phyloP scores from a whole-genome alignment of 2,888 invertebrate genomes.

The Itoplectis maculator region DNA sequence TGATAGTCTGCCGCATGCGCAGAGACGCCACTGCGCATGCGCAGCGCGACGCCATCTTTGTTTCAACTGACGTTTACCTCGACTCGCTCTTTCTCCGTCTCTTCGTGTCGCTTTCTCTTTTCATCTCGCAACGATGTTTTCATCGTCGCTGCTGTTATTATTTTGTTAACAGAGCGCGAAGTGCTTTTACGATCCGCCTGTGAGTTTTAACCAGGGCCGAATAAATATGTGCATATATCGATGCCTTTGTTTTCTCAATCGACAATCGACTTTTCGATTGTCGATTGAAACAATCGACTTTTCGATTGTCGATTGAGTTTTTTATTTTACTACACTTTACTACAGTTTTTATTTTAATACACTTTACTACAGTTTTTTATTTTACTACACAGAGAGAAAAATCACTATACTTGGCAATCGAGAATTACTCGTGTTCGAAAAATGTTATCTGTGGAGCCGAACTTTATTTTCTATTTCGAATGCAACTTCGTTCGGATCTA shows the following conservation, averaged over 20 bases:
- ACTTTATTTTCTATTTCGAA: background rate
- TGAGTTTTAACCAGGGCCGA: too few species aligned
- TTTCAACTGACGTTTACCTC: conserved; percentile 43
- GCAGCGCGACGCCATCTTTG: conserved; percentile 27
- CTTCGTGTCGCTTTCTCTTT: background rate
- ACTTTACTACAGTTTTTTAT: too few species aligned
- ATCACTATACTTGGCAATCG: too few species aligned
- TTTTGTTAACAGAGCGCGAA: too few species aligned
- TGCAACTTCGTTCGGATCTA: background rate
- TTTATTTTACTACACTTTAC: background rate
- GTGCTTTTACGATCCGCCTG: too few species aligned
- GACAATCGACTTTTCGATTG: conserved; percentile 6
- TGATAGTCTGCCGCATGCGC: background rate
- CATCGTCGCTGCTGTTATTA: too few species aligned
- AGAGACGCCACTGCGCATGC: background rate
- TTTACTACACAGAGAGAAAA: too few species aligned
- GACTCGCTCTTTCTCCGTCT: conserved; percentile 3
- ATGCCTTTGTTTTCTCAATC: background rate
- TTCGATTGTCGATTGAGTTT: background rate
- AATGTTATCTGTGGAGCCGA: too few species aligned
- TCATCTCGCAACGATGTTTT: too few species aligned
- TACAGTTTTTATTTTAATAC: background rate
- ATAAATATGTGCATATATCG: too few species aligned
- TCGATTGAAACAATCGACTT: conserved; percentile 19
- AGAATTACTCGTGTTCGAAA: too few species aligned